These are phyloP conservation scores for Antechinus flavipes DNA, from an alignment of 2,113 vertebrate species.

Conservation along the genomic window DNA sequence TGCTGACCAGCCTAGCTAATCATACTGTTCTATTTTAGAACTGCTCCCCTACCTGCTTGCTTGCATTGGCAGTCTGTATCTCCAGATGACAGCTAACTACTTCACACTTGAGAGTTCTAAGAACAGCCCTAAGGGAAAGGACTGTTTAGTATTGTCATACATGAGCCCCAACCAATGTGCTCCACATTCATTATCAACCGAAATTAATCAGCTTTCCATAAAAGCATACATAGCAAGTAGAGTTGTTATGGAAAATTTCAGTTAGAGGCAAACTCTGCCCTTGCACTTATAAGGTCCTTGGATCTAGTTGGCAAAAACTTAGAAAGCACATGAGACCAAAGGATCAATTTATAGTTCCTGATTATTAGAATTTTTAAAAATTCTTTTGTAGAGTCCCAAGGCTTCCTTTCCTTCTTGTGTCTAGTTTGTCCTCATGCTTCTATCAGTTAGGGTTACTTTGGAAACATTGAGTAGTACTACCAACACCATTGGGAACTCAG, in stretches of 20 bases:
- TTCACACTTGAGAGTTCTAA: background rate
- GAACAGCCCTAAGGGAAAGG: background rate
- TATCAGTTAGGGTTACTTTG: background rate
- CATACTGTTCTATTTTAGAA: background rate
- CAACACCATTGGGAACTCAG: background rate
- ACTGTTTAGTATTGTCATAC: background rate
- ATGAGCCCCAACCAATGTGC: background rate
- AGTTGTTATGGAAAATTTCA: background rate
- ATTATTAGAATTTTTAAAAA: background rate
- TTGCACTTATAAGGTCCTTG: background rate
- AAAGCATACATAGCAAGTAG: background rate
- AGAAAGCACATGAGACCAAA: background rate
- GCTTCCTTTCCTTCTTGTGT: background rate
- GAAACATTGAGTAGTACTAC: background rate
- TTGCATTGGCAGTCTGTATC: background rate
- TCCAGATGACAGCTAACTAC: background rate
- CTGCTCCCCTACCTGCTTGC: background rate
- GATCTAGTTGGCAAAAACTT: background rate
- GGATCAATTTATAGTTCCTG: background rate
- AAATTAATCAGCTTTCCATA: background rate
- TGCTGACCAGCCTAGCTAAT: background rate
- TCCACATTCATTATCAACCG: background rate
- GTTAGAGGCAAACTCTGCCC: background rate
- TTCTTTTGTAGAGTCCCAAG: background rate
- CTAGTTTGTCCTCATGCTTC: background rate